Evolutionary conservation across 2,888 invertebrate genomes (phyloP), one percentile per base, ranked within the genome.

Genomic region (Agrilus biguttatus): DNA sequence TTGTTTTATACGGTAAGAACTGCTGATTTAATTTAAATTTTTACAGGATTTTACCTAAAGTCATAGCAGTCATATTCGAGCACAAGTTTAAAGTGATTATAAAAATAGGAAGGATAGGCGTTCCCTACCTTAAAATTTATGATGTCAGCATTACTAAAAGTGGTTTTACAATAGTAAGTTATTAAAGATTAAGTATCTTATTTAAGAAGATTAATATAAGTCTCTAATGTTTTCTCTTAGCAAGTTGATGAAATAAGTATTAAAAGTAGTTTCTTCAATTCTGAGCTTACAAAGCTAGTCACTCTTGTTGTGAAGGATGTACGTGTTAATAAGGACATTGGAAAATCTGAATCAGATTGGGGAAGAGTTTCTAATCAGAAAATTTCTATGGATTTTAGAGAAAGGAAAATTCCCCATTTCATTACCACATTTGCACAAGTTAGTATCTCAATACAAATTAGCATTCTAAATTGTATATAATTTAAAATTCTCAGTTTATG

Each of bases 221-320:
- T 10, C 8, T 35, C 2, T 13, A 14, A 14, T 8, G 36, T 36
- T 51, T 52, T 45, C 17, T 68, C 68, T 21, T 62, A 90, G 89
- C 82, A 87, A 65, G 81, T 90, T 46, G 83, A 88, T 57, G 85
- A 88, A 63, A 76, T 90, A 52, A 81, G 86, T 49, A 75, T 90
- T 51, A 78, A 84, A 42, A 90, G 89, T 61, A 90, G 88, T 66
- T 81, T 88, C 59, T 78, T 90, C 52, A 90, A 87, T 61, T 87
- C 88, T 2, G 89, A 89, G 53, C 83, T 89, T 41, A 86, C 85
- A 17, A 90, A 90, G 62, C 65, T 89, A 12, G 68, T 90, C 4
- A 85, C 86, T 3, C 78, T 90, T 14, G 78, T 86, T n/a, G 79
- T 88, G 50, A 75, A 77, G 47, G 85, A 87, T 59, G 80, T 88